These are phyloP conservation scores for Autographa gamma DNA, from an alignment of 2,888 invertebrate genomes.

Conservation along the genomic window DNA sequence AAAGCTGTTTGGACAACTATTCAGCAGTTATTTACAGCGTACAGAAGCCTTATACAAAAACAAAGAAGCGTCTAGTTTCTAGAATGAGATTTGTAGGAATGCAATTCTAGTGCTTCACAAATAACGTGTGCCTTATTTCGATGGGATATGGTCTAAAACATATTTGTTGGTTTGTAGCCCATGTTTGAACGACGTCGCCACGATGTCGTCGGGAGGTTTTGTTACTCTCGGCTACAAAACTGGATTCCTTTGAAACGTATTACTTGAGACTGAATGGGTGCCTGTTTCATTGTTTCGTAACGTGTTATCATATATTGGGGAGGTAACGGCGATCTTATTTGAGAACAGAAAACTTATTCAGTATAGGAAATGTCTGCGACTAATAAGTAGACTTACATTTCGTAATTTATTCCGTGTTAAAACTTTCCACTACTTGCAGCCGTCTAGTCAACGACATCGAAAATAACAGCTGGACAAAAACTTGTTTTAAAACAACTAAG, in stretches of 20 bases:
- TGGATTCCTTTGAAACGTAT: slow-evolving; percentile 77
- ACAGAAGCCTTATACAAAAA: slow-evolving; percentile 48
- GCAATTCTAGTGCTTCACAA: slow-evolving; percentile 19
- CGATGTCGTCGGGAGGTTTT: slow-evolving; percentile 64
- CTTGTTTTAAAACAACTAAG: neutral
- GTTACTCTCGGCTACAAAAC: slow-evolving; percentile 74
- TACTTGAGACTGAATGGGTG: slow-evolving; percentile 73
- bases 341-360: slow-evolving; percentile 15
- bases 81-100: slow-evolving; percentile 57
- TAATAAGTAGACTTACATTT: neutral
- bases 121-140: slow-evolving; percentile 45
- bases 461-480: slow-evolving; percentile 2
- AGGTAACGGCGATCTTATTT: slow-evolving; percentile 50
- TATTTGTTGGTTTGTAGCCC: slow-evolving; percentile 30
- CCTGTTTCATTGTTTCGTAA: slow-evolving; percentile 73
- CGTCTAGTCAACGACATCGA: neutral
- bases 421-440: slow-evolving; percentile 14
- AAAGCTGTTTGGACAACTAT: slow-evolving; percentile 41
- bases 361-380: slow-evolving; percentile 7
- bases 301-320: slow-evolving; percentile 60
- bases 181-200: slow-evolving; percentile 47
- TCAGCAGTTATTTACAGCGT: slow-evolving; percentile 39
- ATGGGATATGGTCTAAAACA: slow-evolving; percentile 51
- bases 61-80: slow-evolving; percentile 53
- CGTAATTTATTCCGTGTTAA: slow-evolving; percentile 1